Evolutionary conservation across 1,140 invertebrate genomes (phyloP).

Genomic region (Antheraea pernyi): DNA sequence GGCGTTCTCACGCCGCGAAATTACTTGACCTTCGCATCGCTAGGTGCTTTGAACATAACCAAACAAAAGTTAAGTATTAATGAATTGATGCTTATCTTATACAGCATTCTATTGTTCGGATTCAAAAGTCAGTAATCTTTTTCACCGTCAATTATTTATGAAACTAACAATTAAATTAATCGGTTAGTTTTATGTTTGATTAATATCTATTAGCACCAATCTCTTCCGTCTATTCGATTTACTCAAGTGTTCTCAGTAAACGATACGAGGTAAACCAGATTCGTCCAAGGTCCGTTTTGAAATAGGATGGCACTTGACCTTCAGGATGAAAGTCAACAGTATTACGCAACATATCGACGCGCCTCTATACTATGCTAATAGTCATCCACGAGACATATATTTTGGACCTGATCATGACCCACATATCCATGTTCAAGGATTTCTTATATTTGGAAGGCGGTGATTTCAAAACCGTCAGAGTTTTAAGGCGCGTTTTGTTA

Average conservation of each 20-base stretch:
- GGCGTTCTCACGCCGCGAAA: conserved; percentile 71
- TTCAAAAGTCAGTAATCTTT: conserved; percentile 15
- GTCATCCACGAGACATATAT: conserved; percentile 62
- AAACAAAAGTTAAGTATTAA: conserved; percentile 22
- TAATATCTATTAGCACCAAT: conserved; percentile 53
- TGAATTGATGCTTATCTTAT: conserved; percentile 22
- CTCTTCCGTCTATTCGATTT: conserved; percentile 69
- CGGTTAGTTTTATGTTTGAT: conserved; percentile 35
- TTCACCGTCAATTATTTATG: conserved; percentile 20
- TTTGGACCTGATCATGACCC: conserved; percentile 74
- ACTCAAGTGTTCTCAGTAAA: conserved; percentile 51
- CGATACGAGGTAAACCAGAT: conserved; percentile 69
- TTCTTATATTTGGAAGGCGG: conserved; percentile 76
- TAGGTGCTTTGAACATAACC: conserved; percentile 40
- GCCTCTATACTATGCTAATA: conserved; percentile 70
- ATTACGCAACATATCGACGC: conserved; percentile 68
- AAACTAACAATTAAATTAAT: conserved; percentile 12
- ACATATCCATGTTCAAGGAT: conserved; percentile 74
- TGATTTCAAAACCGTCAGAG: conserved; percentile 73
- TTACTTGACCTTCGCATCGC: conserved; percentile 62
- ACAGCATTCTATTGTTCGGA: conserved; percentile 20
- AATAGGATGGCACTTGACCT: conserved; percentile 79
- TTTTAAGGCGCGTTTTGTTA: conserved; percentile 69
- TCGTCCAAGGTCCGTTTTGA: conserved; percentile 74
- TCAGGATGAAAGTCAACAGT: conserved; percentile 78